A percentile compares a stretch with the other conserved stretches of the same genome.
Conservation (phyloP, 2,888 invertebrate genomes). For the Leucania comma region DNA sequence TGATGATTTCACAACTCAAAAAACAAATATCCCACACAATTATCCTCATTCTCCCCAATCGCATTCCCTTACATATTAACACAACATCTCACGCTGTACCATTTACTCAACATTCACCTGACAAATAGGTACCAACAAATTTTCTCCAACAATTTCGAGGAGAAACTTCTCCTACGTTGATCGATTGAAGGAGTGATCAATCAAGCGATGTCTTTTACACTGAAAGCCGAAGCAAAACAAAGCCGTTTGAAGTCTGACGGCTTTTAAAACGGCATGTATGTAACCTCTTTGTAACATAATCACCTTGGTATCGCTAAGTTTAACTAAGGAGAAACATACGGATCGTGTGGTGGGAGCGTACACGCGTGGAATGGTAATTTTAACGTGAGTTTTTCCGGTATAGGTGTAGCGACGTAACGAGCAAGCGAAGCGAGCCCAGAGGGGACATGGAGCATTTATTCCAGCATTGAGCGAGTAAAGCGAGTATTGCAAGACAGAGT, state of each 20-base stretch:
- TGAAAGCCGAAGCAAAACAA: constrained; percentile 50
- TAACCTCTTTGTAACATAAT: constrained; percentile 65
- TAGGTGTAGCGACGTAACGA: background rate
- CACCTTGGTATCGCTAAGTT: constrained; percentile 58
- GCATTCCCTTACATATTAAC: background rate
- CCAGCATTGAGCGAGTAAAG: background rate
- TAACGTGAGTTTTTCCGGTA: background rate
- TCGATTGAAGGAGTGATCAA: constrained; percentile 55
- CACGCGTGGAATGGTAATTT: constrained; percentile 8
- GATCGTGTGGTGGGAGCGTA: background rate
- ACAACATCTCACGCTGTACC: background rate
- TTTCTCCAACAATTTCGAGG: constrained; percentile 31
- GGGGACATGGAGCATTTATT: too few relatives aligned
- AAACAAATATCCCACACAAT: background rate
- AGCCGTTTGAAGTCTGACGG: constrained; percentile 53
- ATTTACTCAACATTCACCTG: constrained; percentile 12
- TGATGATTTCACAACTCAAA: too few relatives aligned
- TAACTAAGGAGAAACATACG: constrained; percentile 45
- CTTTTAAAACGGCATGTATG: constrained; percentile 57
- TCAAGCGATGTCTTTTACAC: constrained; percentile 49
- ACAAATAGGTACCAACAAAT: constrained; percentile 37
- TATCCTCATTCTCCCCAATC: background rate
- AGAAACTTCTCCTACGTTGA: constrained; percentile 38
- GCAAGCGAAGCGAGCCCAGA: background rate
- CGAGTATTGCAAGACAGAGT: too few relatives aligned